Percentiles rank a stretch among this genome's conserved stretches.
Conservation (phyloP, 2,797 vertebrate genomes). For the Alcedo quadribrachys region DNA sequence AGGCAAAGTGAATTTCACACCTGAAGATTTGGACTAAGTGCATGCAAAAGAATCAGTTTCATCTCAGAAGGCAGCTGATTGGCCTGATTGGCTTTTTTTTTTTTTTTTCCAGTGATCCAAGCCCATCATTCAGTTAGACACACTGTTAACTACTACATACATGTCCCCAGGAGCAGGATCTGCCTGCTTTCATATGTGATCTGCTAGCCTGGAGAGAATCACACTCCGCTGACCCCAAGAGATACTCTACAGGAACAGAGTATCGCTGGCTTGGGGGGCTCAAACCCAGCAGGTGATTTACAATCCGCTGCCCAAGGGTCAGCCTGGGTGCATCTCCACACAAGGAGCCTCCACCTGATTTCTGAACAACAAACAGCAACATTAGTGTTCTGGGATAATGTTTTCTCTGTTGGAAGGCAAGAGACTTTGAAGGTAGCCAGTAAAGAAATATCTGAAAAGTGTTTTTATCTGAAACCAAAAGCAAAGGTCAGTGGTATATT, state of each 20-base stretch:
- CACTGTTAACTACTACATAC: slow-evolving; percentile 84
- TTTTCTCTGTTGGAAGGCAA: neutral
- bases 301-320: slow-evolving; percentile 93
- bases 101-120: slow-evolving; percentile 71
- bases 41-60: slow-evolving; percentile 80
- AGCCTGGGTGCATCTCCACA: slow-evolving; percentile 89
- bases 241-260: slow-evolving; percentile 88
- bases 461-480: neutral
- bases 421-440: neutral
- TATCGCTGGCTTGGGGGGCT: slow-evolving; percentile 85
- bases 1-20: slow-evolving; percentile 50
- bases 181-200: slow-evolving; percentile 84
- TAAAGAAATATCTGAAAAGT: neutral
- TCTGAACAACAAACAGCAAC: slow-evolving; percentile 83
- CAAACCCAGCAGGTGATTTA: slow-evolving; percentile 96
- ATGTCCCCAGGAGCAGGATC: slow-evolving; percentile 95
- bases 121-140: slow-evolving; percentile 67
- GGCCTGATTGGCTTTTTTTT: neutral
- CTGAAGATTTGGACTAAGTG: slow-evolving; percentile 59
- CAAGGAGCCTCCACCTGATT: slow-evolving; percentile 81
- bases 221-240: slow-evolving; percentile 80
- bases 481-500: neutral
- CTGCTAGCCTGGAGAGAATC: slow-evolving; percentile 76
- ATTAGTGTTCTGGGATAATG: slow-evolving; percentile 43
- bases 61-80: slow-evolving; percentile 58